phyloP scores from a whole-genome alignment of 2,797 vertebrate species.

The Psittacula derbiana region DNA sequence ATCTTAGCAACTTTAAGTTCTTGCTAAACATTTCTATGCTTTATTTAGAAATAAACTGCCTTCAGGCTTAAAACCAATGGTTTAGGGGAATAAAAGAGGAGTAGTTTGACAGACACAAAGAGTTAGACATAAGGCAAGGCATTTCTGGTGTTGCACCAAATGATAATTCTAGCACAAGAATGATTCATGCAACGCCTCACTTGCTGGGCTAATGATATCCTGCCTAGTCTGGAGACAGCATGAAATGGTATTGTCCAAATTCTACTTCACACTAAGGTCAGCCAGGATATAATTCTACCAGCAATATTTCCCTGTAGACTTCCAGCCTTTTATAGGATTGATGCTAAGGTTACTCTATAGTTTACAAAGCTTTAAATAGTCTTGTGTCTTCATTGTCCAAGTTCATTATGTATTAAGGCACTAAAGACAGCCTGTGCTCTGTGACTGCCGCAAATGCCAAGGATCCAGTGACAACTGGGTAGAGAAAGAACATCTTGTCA shows the following conservation, averaged over 20 bases:
- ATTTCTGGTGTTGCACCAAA: slow-evolving; percentile 19
- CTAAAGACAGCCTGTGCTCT: slow-evolving; percentile 18
- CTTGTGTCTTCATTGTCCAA: slow-evolving; percentile 4
- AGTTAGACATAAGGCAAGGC: not conserved
- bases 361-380: slow-evolving; percentile 41
- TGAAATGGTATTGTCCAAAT: slow-evolving; percentile 8
- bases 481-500: not conserved
- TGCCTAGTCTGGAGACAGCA: not conserved
- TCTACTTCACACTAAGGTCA: slow-evolving; percentile 46
- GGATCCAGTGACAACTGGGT: slow-evolving; percentile 31
- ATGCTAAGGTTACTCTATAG: slow-evolving; percentile 35
- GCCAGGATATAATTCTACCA: slow-evolving; percentile 30
- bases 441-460: slow-evolving; percentile 24
- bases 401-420: slow-evolving; percentile 16
- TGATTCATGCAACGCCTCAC: slow-evolving; percentile 19
- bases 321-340: slow-evolving; percentile 28
- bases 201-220: slow-evolving; percentile 7
- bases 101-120: not conserved
- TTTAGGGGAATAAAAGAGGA: not conserved
- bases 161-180: not conserved
- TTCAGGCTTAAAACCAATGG: not conserved
- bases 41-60: not conserved
- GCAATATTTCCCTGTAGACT: slow-evolving; percentile 22
- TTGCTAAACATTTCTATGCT: not conserved
- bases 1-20: not conserved